A percentile compares a stretch with the other conserved stretches of the same genome.
Evolutionary conservation across 2,888 invertebrate species (phyloP).

Genomic region (Dasypolia templi): DNA sequence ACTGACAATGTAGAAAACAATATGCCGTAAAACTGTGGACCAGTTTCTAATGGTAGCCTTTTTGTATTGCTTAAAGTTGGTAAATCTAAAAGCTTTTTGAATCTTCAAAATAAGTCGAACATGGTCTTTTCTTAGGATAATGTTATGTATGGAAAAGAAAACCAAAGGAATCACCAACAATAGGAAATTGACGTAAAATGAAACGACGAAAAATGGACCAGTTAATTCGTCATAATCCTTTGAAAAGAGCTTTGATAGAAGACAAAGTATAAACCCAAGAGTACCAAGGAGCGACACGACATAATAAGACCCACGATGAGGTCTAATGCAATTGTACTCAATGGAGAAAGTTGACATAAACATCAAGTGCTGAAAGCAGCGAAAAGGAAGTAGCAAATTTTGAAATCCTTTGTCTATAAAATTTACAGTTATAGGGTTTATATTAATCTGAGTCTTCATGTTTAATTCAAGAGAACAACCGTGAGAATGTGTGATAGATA

Average conservation of each 20-base stretch:
- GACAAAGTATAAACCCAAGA: background rate
- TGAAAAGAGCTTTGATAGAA: rapidly evolving
- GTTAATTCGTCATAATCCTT: rapidly evolving
- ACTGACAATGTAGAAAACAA: background rate
- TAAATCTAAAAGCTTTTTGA: slow-evolving; percentile 34
- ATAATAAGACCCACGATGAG: slow-evolving; percentile 30
- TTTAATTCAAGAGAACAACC: background rate
- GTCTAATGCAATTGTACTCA: slow-evolving; percentile 43
- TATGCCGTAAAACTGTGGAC: background rate
- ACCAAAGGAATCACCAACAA: background rate
- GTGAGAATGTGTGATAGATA: background rate
- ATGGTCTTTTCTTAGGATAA: slow-evolving; percentile 29
- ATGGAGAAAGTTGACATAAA: slow-evolving; percentile 41
- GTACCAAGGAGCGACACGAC: slow-evolving; percentile 23
- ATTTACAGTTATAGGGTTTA: slow-evolving; percentile 6
- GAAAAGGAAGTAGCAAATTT: slow-evolving; percentile 31
- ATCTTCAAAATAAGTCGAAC: slow-evolving; percentile 36
- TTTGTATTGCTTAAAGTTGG: slow-evolving; percentile 25
- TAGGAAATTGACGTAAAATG: background rate
- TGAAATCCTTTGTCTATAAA: slow-evolving; percentile 27
- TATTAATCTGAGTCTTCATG: slow-evolving; percentile 17
- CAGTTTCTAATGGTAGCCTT: slow-evolving; percentile 24
- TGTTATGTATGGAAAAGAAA: slow-evolving; percentile 23
- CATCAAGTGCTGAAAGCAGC: slow-evolving; percentile 22
- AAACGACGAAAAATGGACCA: background rate